Evolutionary conservation across 92 coral and sea anemone species (phyloP), one percentile per base, ranked within the genome.

Genomic region (Pocillopora meandrina): DNA sequence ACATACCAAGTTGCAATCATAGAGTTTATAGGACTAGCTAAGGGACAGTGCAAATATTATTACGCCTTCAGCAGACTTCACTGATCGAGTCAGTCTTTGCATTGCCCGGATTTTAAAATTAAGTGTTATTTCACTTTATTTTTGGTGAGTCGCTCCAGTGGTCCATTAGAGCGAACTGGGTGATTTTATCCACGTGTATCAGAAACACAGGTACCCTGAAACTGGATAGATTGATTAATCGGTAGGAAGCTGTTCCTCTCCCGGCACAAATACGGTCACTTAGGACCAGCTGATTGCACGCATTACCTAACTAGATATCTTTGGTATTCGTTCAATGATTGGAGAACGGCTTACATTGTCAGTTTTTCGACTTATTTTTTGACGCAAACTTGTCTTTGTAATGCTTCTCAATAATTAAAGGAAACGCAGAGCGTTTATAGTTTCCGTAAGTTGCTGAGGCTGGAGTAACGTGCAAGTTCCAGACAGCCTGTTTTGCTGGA

Each of bases 201-300:
- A 55, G 67, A 20, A 12, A 69, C 77, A 71, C 77, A 31, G 85
- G 85, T 69, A 69, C 76, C 77, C 67, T 81, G 85, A 81, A 81
- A 62, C 71, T 21, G 9, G 35, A 65, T 20, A 52, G 65, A 65
- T n/a, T 64, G 60, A 65, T 70, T 69, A 35, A 70, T 70, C 52
- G 55, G 35, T 71, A 56, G 36, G 71, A 34, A 34, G 47, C 42
- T 20, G 14, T 23, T 14, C 31, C 47, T 42, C 52, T 42, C 52
- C 52, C 52, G 52, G 52, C 52, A 42, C 8, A 42, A 42, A 42
- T 42, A 42, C 52, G 8, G 52, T 42, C 52, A 42, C 52, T 42
- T 42, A 42, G 52, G 4, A 42, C 52, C 52, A 42, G 8, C 52
- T 7, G 52, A 42, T 42, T 42, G 52, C 52, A 42, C 8, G 8